phyloP scores from a whole-genome alignment of 1,140 invertebrate species.

The Listronotus bonariensis region DNA sequence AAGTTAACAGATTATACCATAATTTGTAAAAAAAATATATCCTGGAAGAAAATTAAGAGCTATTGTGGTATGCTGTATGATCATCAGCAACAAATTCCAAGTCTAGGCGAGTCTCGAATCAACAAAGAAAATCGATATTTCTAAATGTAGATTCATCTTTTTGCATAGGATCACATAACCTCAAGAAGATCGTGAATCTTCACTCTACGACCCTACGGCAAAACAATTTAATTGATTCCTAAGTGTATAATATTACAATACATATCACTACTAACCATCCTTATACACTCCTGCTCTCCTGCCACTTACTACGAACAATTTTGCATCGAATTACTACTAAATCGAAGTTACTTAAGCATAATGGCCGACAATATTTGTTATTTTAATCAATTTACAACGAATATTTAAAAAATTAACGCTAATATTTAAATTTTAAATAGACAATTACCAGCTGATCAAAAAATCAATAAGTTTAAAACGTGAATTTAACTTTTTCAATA shows the following conservation, averaged over 20 bases:
- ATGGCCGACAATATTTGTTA: no score
- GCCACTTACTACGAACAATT: constrained; percentile 2
- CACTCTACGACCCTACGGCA: background rate
- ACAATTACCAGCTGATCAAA: constrained; percentile 13
- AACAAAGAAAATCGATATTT: constrained; percentile 17
- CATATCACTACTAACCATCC: background rate
- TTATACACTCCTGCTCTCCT: constrained; percentile 1
- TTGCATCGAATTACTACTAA: background rate
- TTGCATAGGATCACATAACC: background rate
- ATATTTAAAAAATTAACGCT: constrained; percentile 1
- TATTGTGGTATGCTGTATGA: no score
- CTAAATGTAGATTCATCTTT: constrained; percentile 12
- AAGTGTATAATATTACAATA: no score
- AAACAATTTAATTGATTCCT: no score
- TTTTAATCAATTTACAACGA: no score
- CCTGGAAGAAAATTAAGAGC: no score
- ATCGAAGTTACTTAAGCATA: constrained; percentile 8
- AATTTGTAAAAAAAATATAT: no score
- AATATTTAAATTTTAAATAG: constrained; percentile 23
- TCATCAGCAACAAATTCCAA: no score
- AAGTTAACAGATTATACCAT: no score
- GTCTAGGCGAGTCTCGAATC: no score
- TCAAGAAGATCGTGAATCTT: background rate
- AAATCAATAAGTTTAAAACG: constrained; percentile 21
- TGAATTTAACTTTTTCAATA: constrained; percentile 15